Evolutionary conservation across 2,113 vertebrate genomes (phyloP).

Genomic region (Sterrhoptilus dennistouni): DNA sequence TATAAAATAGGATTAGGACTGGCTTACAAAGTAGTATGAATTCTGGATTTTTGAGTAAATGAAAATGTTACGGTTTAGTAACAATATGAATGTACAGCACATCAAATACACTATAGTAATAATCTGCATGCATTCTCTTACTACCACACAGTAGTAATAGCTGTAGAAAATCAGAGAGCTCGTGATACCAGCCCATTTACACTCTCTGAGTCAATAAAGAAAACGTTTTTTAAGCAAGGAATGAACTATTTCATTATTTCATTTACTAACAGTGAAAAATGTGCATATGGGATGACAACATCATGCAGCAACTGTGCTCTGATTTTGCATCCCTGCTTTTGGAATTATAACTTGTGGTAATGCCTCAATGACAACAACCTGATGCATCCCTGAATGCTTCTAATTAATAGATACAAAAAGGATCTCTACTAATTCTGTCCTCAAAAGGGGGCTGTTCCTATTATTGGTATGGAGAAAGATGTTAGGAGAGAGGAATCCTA

Average conservation of each 20-base stretch:
- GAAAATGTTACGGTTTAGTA: neutral
- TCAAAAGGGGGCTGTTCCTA: neutral
- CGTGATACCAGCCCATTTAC: neutral
- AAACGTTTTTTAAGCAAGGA: neutral
- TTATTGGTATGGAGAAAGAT: neutral
- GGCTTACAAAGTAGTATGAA: neutral
- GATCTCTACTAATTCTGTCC: neutral
- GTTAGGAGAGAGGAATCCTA: neutral
- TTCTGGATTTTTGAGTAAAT: neutral
- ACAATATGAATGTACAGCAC: neutral
- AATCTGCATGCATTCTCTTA: neutral
- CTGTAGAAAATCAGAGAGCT: neutral
- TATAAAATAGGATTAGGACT: neutral
- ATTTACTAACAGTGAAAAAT: neutral
- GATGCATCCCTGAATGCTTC: neutral
- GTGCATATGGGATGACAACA: neutral
- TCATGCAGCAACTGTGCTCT: neutral
- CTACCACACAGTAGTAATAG: fast-evolving
- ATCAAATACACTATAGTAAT: neutral
- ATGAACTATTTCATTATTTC: neutral
- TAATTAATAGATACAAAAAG: neutral
- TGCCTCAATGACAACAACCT: neutral
- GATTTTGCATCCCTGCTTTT: neutral
- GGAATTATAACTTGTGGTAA: neutral
- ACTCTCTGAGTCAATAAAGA: neutral